Conservation (phyloP, 2,113 vertebrate genomes). For the Elgaria multicarinata region DNA sequence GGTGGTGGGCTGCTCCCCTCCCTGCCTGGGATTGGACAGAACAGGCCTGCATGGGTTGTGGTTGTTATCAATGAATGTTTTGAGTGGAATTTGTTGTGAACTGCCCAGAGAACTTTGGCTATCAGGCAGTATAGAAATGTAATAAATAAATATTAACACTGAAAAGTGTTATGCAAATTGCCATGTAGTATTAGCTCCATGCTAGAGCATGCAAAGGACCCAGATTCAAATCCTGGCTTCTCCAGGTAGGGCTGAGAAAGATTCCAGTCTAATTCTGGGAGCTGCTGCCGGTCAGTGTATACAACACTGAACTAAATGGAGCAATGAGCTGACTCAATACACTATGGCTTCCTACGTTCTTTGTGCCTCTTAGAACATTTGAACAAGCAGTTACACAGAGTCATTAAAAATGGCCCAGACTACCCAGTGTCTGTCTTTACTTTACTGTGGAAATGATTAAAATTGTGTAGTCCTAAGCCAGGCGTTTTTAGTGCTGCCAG, state of each 20-base stretch:
- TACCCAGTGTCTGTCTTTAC: constrained; percentile 71
- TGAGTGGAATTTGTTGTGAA: too few relatives aligned
- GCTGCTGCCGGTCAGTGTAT: background rate
- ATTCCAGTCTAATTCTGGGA: background rate
- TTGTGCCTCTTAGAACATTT: constrained; percentile 58
- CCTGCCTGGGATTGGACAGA: too few relatives aligned
- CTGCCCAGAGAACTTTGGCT: too few relatives aligned
- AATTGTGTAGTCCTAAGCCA: constrained; percentile 81
- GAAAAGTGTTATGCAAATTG: too few relatives aligned
- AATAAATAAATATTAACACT: too few relatives aligned
- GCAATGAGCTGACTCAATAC: background rate
- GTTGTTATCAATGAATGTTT: too few relatives aligned
- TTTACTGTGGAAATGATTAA: constrained; percentile 81
- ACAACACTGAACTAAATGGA: background rate
- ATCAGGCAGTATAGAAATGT: too few relatives aligned
- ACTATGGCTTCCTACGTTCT: background rate
- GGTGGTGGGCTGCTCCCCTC: too few relatives aligned
- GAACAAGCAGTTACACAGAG: constrained; percentile 59
- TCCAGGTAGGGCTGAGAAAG: background rate
- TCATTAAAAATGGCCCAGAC: constrained; percentile 65
- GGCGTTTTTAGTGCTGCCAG: constrained; percentile 79
- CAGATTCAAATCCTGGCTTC: background rate
- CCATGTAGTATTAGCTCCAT: too few relatives aligned
- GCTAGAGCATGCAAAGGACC: background rate
- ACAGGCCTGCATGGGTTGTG: too few relatives aligned